Conservation (phyloP, 2,888 invertebrate species). For the Crepidodera aurea region DNA sequence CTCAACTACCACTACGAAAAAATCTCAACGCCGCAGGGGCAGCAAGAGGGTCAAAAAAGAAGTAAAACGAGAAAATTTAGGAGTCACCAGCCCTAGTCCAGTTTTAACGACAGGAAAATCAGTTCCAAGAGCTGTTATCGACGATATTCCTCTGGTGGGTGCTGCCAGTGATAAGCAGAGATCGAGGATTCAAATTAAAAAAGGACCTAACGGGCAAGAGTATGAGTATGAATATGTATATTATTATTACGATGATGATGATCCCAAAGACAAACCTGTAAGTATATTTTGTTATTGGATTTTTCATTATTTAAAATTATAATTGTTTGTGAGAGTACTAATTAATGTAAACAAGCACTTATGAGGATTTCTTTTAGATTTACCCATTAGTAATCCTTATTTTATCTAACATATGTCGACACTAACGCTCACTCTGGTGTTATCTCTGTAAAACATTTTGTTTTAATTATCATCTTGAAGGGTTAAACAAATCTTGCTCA, state of each 20-base stretch:
- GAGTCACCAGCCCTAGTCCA: slow-evolving; percentile 66
- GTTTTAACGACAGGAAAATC: slow-evolving; percentile 64
- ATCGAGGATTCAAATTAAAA: slow-evolving; percentile 82
- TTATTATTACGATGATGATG: slow-evolving; percentile 85
- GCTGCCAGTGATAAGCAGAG: slow-evolving; percentile 75
- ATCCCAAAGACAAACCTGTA: slow-evolving; percentile 54
- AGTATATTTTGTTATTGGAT: slow-evolving; percentile 24
- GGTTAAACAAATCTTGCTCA: too few relatives aligned
- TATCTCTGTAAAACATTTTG: too few relatives aligned
- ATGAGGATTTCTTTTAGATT: too few relatives aligned
- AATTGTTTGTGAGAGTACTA: too few relatives aligned
- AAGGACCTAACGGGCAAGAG: slow-evolving; percentile 88
- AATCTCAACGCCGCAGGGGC: slow-evolving; percentile 28
- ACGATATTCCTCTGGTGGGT: slow-evolving; percentile 55
- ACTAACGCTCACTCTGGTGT: too few relatives aligned
- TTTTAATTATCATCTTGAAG: too few relatives aligned
- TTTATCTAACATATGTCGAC: too few relatives aligned
- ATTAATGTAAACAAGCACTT: too few relatives aligned
- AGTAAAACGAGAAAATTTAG: slow-evolving; percentile 49
- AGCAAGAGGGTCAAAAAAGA: slow-evolving; percentile 52
- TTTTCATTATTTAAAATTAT: too few relatives aligned
- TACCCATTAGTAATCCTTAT: too few relatives aligned
- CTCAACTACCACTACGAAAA: slow-evolving; percentile 24
- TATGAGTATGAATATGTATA: slow-evolving; percentile 93
- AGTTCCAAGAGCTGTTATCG: slow-evolving; percentile 44